These are phyloP conservation scores for Caenorhabditis sp. DNA, from an alignment of 2,888 invertebrate genomes.

Conservation along the genomic window DNA sequence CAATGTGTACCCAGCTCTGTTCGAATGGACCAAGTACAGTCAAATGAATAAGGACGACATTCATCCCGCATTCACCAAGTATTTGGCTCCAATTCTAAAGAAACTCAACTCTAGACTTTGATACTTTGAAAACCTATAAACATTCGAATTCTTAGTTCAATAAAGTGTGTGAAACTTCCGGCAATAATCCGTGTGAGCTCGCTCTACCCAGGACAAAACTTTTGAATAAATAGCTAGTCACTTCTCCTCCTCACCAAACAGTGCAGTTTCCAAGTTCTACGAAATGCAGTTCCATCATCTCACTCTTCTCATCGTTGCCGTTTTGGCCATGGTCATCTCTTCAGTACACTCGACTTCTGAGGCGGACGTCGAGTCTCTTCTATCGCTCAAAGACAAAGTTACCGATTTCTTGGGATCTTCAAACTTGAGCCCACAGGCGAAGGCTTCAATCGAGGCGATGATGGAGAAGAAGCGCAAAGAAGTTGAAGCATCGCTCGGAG, in stretches of 20 bases:
- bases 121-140: not conserved
- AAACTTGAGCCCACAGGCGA: constrained; percentile 11
- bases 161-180: constrained; percentile 1
- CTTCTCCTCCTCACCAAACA: not conserved
- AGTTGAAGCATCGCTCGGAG: not conserved
- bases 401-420: not conserved
- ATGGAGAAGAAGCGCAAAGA: not conserved
- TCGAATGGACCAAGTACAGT: constrained; percentile 75
- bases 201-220: not conserved
- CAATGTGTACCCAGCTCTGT: constrained; percentile 79
- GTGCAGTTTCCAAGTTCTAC: too few relatives aligned
- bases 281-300: not conserved
- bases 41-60: constrained; percentile 60
- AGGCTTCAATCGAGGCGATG: not conserved
- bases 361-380: not conserved
- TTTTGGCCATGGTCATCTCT: not conserved
- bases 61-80: constrained; percentile 47
- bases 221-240: not conserved
- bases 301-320: not conserved
- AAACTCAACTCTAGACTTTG: constrained; percentile 33
- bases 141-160: not conserved
- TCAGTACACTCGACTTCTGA: constrained; percentile 1
- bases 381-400: constrained; percentile 14
- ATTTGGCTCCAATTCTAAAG: constrained; percentile 52
- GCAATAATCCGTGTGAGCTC: not conserved